Conservation (phyloP, 1,140 invertebrate species). For the Sycophila sp. region DNA sequence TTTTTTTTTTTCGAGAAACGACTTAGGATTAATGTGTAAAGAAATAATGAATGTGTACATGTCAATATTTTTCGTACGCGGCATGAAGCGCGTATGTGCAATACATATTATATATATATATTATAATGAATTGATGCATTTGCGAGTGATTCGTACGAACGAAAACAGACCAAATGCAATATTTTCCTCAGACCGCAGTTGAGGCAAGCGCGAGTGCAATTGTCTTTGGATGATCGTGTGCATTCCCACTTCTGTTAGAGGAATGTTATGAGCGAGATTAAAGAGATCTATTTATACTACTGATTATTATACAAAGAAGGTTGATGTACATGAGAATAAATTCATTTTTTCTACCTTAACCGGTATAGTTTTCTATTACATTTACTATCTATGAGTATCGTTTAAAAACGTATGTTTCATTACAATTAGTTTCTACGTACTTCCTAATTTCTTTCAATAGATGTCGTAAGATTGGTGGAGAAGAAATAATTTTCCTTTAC, state of each 20-base stretch:
- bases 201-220: constrained; percentile 23
- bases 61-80: constrained; percentile 26
- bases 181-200: constrained; percentile 10
- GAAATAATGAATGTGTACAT: constrained; percentile 21
- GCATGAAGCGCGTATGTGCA: constrained; percentile 8
- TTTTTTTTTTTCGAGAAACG: too few species aligned
- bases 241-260: constrained; percentile 25
- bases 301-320: constrained; percentile 34
- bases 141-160: neutral
- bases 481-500: too few species aligned
- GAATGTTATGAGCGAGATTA: constrained; percentile 9
- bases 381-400: neutral
- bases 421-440: too few species aligned
- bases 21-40: constrained; percentile 32
- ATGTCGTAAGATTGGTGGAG: too few species aligned
- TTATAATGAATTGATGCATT: neutral
- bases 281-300: constrained; percentile 37
- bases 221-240: constrained; percentile 12
- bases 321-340: constrained; percentile 11
- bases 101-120: constrained; percentile 34
- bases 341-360: constrained; percentile 36
- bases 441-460: too few species aligned
- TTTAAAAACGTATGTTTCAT: neutral
- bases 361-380: neutral
- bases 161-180: constrained; percentile 34